phyloP scores from a whole-genome alignment of 2,888 invertebrate species.

The Pomacea canaliculata region DNA sequence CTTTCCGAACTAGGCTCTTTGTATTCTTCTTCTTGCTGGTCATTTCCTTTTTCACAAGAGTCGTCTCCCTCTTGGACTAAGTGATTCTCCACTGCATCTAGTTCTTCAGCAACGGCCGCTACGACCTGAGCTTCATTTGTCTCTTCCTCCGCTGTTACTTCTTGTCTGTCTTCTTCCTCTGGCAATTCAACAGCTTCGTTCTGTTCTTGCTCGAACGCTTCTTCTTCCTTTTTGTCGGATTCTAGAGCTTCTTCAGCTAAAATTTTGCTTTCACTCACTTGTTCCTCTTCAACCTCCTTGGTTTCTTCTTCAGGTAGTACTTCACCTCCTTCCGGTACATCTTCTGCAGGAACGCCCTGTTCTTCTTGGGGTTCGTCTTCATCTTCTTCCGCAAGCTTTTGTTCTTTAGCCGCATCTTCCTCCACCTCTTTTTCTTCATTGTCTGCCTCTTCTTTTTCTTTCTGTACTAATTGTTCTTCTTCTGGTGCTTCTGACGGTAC shows the following conservation, averaged over 20 bases:
- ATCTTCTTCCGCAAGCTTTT: neutral
- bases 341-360: neutral
- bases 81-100: neutral
- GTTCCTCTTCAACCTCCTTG: neutral
- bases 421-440: neutral
- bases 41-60: too few relatives aligned
- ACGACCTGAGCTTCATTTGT: neutral
- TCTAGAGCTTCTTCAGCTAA: too few relatives aligned
- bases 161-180: neutral
- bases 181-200: too few relatives aligned
- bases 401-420: neutral
- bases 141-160: neutral
- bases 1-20: neutral
- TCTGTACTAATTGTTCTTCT: neutral
- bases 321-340: neutral
- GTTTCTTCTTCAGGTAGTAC: neutral
- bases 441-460: neutral
- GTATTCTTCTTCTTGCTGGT: neutral
- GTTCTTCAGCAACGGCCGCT: neutral
- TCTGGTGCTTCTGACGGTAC: conserved; percentile 8
- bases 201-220: too few relatives aligned
- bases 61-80: neutral
- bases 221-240: too few relatives aligned
- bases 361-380: neutral
- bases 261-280: too few relatives aligned